Percentiles rank a stretch among this genome's conserved stretches.
Conservation (phyloP, 1,140 invertebrate species). For the Magallana angulata region DNA sequence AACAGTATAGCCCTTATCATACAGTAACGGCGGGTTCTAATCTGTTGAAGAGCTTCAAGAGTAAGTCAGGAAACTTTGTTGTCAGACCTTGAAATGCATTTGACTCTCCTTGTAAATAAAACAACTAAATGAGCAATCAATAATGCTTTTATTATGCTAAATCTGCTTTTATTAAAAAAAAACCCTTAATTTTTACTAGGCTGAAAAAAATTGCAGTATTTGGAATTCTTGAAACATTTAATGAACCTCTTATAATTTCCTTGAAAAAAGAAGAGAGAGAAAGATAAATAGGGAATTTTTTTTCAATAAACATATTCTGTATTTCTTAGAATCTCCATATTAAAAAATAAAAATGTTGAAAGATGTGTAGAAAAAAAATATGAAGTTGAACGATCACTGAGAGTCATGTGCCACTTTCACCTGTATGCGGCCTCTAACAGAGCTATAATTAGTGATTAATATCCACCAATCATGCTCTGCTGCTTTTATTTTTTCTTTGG, state of each 20-base stretch:
- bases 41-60: constrained; percentile 88
- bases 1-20: constrained; percentile 87
- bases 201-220: no score
- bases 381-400: no score
- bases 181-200: no score
- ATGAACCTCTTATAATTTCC: no score
- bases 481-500: constrained; percentile 22
- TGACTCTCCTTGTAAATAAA: neutral
- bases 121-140: neutral
- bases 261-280: no score
- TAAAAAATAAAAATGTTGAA: no score
- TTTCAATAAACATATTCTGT: no score
- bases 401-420: no score
- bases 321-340: no score
- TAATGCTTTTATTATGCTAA: neutral
- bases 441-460: constrained; percentile 9
- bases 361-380: no score
- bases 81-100: constrained; percentile 8
- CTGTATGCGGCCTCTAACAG: neutral
- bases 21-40: constrained; percentile 92
- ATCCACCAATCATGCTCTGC: constrained; percentile 3
- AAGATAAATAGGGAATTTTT: no score
- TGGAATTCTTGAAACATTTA: no score
- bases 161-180: neutral
- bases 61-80: constrained; percentile 71